These are phyloP conservation scores for Ditylenchus dipsaci DNA, from an alignment of 1,140 invertebrate species.

Conservation along the genomic window DNA sequence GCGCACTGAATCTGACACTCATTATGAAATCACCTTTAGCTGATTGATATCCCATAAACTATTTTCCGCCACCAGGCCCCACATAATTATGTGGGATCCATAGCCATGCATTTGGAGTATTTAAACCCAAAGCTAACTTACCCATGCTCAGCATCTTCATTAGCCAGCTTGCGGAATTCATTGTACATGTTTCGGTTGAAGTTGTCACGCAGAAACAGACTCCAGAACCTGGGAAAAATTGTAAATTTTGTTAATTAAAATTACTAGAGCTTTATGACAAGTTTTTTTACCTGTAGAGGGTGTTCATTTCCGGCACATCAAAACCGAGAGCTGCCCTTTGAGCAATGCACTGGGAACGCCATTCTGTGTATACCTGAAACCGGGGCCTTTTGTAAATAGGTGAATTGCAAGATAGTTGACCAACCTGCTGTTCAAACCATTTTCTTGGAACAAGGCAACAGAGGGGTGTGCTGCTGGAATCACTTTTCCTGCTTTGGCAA, in stretches of 20 bases:
- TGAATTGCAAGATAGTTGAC: too few species aligned
- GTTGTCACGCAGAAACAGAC: constrained; percentile 94
- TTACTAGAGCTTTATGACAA: too few species aligned
- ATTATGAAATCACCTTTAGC: too few species aligned
- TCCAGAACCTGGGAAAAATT: constrained; percentile 73
- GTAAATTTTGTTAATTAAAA: too few species aligned
- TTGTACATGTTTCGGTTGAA: constrained; percentile 98
- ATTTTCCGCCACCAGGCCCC: too few species aligned
- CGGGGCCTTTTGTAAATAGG: too few species aligned
- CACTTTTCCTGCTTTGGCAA: neutral
- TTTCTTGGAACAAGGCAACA: constrained; percentile 77
- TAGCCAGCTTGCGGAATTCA: constrained; percentile 81
- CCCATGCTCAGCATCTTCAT: constrained; percentile 83
- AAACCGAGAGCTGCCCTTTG: constrained; percentile 79
- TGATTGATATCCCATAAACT: too few species aligned
- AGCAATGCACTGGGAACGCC: constrained; percentile 50
- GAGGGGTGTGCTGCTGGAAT: constrained; percentile 58
- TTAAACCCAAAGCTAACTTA: constrained; percentile 60
- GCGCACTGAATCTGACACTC: too few species aligned
- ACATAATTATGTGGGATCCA: too few species aligned
- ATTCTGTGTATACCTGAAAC: constrained; percentile 51
- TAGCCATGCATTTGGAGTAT: too few species aligned
- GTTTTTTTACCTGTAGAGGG: constrained; percentile 71
- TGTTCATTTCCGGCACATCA: constrained; percentile 94
- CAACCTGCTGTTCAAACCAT: constrained; percentile 88